A percentile compares a stretch with the other conserved stretches of the same genome.
These are phyloP conservation scores for Dicerorhinus sumatrensis DNA, from an alignment of 2,113 vertebrate species.

Conservation along the genomic window DNA sequence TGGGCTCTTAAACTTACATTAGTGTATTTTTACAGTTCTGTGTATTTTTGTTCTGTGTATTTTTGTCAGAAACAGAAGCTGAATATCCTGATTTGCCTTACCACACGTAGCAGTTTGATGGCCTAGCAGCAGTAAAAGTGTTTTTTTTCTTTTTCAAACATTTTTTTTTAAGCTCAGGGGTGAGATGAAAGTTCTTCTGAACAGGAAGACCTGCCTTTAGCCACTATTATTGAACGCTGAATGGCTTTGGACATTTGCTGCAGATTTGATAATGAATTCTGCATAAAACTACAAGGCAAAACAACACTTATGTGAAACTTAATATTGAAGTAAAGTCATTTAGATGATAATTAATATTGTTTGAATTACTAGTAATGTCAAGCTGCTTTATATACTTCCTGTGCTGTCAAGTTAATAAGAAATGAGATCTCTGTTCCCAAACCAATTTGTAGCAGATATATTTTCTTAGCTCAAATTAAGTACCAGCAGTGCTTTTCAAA, in stretches of 20 bases:
- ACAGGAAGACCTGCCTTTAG: not conserved
- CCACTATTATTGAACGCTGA: not conserved
- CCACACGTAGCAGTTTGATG: not conserved
- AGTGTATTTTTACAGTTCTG: not conserved
- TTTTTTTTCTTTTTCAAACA: not conserved
- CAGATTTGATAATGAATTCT: not conserved
- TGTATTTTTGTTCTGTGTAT: not conserved
- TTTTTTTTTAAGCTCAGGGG: not conserved
- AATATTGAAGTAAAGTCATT: not conserved
- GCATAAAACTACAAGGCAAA: not conserved
- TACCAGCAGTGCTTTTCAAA: not conserved
- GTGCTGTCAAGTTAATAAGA: not conserved
- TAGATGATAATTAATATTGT: not conserved
- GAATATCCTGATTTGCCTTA: not conserved
- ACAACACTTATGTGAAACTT: not conserved
- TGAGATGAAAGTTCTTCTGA: not conserved
- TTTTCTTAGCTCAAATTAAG: not conserved
- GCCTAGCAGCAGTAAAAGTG: not conserved
- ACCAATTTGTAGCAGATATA: not conserved
- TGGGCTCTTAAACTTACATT: not conserved
- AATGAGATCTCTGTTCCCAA: not conserved
- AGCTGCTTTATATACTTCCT: not conserved
- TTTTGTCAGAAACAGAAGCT: not conserved
- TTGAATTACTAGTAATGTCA: not conserved
- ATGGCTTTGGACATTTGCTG: not conserved